Base-by-base conservation (phyloP, 1,140 invertebrate species). In the Dendrolimus punctatus region DNA sequence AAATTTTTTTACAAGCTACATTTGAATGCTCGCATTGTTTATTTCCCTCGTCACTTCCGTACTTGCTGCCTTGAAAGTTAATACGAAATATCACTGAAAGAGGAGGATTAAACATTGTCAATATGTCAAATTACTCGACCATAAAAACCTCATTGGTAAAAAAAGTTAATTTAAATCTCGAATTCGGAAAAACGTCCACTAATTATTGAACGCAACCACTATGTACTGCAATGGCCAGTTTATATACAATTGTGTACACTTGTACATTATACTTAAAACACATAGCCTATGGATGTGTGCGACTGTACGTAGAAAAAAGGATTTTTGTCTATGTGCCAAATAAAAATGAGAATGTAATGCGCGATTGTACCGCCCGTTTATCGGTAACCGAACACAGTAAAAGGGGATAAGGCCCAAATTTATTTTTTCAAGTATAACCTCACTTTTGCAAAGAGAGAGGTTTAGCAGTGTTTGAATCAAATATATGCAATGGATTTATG, bases 311-410 rank as follows among this genome's bases (percentile, higher is more conserved):
- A 80, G 73, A 83, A 83, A 82, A 83, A 82, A 85, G 81, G 78
- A 75, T 85, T 85, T 85, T 85, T 81, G 80, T 82, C 82, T 85
- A 85, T 85, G 78, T 85, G 79, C 78, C 80, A 80, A 85, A 85
- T 83, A 85, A 85, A 85, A 85, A 85, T 85, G 82, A 83, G 82
- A 69, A 64, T 78, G 78, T 83, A 81, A 85, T 85, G 82, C 83
- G 79, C 81, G 72, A 70, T 71, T 72, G 80, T 64, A 75, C 69
- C 68, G 71, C 69, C 66, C 80, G 82, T 77, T 82, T 85, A 85
- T 82, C 50, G 50, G 42, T 50, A 47, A 45, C 55, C 54, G 56
- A 49, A 8, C 23, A 23, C 51, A 59, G 36, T 44, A 57, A 57
- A 57, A 8, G 2, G 40, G 37, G 59, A 61, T 61, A 61, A 61